Conservation (phyloP, 2,797 vertebrate species). For the Alcedo quadribrachys region DNA sequence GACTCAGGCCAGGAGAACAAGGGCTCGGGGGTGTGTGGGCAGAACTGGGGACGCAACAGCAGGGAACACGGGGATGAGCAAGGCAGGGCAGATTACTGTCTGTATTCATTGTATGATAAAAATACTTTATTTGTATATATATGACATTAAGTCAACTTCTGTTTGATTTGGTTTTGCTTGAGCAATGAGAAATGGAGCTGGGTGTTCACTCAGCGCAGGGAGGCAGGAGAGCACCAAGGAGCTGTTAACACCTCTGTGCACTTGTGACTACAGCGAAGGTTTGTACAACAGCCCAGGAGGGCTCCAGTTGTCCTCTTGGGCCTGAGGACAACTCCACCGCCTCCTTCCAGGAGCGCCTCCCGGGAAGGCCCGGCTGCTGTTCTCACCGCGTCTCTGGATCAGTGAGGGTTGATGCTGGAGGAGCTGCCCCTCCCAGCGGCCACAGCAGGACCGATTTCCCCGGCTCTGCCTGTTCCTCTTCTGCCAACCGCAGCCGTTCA, state of each 20-base stretch:
- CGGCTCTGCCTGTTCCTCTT: background rate
- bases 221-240: background rate
- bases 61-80: background rate
- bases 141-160: background rate
- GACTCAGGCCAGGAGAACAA: background rate
- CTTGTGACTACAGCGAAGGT: background rate
- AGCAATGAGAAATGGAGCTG: background rate
- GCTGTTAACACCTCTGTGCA: background rate
- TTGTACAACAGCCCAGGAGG: background rate
- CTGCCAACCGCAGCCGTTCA: rapidly evolving
- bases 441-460: background rate
- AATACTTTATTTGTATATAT: background rate
- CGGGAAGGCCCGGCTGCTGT: background rate
- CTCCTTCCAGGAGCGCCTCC: too few relatives aligned
- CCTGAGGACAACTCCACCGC: background rate
- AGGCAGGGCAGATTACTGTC: background rate
- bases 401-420: background rate
- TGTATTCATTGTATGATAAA: background rate
- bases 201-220: rapidly evolving
- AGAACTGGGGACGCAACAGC: background rate
- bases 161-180: background rate
- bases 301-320: background rate
- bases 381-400: background rate
- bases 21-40: background rate
- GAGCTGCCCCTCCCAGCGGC: background rate